A percentile compares a stretch with the other conserved stretches of the same genome.
These are phyloP conservation scores for Trinectes maculatus DNA, from an alignment of 2,113 vertebrate genomes.

Conservation along the genomic window DNA sequence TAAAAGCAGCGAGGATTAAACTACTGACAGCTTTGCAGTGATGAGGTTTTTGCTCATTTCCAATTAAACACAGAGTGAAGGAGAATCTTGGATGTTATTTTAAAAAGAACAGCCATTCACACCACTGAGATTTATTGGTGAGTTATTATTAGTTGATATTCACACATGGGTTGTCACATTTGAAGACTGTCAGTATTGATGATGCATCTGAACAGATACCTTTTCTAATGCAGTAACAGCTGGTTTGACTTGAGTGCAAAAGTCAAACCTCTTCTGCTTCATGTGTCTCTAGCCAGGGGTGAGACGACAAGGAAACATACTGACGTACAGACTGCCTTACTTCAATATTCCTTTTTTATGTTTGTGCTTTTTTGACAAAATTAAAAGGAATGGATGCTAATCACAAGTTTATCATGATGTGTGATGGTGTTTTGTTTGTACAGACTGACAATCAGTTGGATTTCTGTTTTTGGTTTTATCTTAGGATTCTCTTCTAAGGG, in stretches of 20 bases:
- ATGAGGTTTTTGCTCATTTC: conserved; percentile 5
- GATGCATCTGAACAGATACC: conserved; percentile 43
- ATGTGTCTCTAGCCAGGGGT: conserved; percentile 41
- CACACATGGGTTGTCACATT: conserved; percentile 47
- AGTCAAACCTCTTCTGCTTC: conserved; percentile 12
- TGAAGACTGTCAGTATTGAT: conserved; percentile 45
- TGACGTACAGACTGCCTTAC: conserved; percentile 81
- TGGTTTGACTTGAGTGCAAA: conserved; percentile 10
- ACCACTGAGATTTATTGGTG: conserved; percentile 18
- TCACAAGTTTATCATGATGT: neutral
- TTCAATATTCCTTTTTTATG: conserved; percentile 77
- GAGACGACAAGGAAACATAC: conserved; percentile 48
- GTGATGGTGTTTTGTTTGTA: neutral
- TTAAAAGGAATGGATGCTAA: conserved; percentile 67
- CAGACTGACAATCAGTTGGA: neutral
- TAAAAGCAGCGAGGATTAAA: neutral
- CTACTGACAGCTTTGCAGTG: neutral
- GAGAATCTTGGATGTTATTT: conserved; percentile 7
- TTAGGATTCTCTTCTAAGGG: too few relatives aligned
- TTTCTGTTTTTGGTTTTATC: neutral
- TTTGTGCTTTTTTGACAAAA: conserved; percentile 79
- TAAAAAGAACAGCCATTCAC: conserved; percentile 17
- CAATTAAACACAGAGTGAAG: neutral
- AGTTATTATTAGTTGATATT: conserved; percentile 33
- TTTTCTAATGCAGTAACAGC: conserved; percentile 61